phyloP scores from a whole-genome alignment of 2,113 vertebrate species.

The Psammodynastes pulverulentus region DNA sequence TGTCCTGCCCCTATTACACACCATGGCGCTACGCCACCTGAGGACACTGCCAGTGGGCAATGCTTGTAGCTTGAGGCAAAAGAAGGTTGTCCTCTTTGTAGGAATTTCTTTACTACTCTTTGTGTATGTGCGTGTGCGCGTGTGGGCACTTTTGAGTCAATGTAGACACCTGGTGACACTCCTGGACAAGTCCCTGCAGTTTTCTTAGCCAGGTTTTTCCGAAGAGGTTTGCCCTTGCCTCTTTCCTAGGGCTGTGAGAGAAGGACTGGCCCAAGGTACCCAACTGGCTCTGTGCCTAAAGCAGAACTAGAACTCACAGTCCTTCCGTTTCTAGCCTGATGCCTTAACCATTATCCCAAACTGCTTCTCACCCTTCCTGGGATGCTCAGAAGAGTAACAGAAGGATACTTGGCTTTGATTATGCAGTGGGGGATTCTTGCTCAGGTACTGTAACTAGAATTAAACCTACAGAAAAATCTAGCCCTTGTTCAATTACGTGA shows the following conservation, averaged over 20 bases:
- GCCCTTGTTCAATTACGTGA: conserved; percentile 3
- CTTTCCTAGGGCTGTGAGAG: background rate
- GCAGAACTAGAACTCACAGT: background rate
- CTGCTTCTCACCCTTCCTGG: background rate
- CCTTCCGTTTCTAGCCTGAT: background rate
- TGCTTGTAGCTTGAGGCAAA: background rate
- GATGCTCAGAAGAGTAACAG: background rate
- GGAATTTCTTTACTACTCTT: background rate
- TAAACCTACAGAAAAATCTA: background rate
- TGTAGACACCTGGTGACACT: background rate
- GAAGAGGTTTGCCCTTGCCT: background rate
- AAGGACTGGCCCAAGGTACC: background rate
- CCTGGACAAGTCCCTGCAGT: background rate
- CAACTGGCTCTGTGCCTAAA: background rate
- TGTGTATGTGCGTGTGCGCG: background rate
- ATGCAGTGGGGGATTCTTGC: background rate
- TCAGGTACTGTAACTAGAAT: background rate
- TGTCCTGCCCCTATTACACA: background rate
- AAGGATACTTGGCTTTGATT: background rate
- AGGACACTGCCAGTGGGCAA: background rate
- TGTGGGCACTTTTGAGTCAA: background rate
- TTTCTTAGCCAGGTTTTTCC: background rate
- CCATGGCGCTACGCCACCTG: background rate
- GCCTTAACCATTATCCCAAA: background rate
- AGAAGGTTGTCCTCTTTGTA: background rate